Evolutionary conservation across 2,888 invertebrate species (phyloP), one percentile per base, ranked within the genome.

Genomic region (Ecliptopera silaceata): DNA sequence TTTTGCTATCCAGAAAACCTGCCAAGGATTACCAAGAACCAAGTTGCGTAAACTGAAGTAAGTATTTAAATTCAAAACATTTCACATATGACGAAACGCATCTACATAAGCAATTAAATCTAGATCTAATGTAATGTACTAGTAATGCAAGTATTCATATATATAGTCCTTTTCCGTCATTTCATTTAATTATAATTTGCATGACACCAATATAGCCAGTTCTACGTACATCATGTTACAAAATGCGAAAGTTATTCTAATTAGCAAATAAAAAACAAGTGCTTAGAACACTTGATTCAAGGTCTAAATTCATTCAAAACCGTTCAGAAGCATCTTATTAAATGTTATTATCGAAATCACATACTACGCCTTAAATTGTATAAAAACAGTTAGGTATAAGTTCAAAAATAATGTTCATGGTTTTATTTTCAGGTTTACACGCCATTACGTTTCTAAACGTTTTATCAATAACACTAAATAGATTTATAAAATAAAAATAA

Each of bases 81-180:
- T 61, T 61, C 59, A 42, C 57, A 59, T 56, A 65, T 69, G 71
- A 71, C 61, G 56, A 63, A 59, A 59, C 55, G 20, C 12, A 66
- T 68, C 70, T 68, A 70, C 67, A 65, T 63, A 62, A 59, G 63
- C 65, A 61, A 65, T 68, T 63, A 67, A 65, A 67, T 64, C 59
- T 65, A 64, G 63, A 66, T 64, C 64, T 55, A 56, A 50, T 46
- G 53, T 52, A 57, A 60, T 42, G 44, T 55, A 59, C 56, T 34
- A 46, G 61, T 49, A 57, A 58, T 51, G 49, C 59, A 51, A 10
- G 15, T 56, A 29, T 54, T 59, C 66, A 63, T 70, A 66, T 60
- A 68, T 57, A 56, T 26, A 47, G 59, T 65, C 69, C 66, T 73
- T 65, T 70, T 66, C 69, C 69, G 69, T 68, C 64, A 68, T 59